Conservation (phyloP, 2,888 invertebrate species). For the Athalia circularis region DNA sequence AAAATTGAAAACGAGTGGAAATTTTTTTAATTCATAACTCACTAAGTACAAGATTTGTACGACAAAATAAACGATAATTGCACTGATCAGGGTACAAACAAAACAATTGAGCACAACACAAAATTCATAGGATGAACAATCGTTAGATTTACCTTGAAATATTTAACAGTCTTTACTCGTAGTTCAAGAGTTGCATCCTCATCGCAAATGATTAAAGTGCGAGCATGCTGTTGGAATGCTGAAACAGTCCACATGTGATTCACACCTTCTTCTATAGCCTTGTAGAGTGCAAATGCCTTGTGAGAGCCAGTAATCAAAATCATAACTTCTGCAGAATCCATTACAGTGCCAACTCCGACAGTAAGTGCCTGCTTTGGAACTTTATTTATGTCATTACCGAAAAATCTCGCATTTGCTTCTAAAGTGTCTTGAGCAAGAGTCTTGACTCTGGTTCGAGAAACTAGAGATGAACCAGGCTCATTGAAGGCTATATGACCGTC, state of each 20-base stretch:
- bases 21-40: neutral
- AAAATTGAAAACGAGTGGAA: neutral
- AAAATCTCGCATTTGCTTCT: constrained; percentile 97
- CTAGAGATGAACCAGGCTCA: constrained; percentile 97
- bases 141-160: constrained; percentile 87
- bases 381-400: constrained; percentile 93
- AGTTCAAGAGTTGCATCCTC: constrained; percentile 98
- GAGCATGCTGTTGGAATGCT: constrained; percentile 97
- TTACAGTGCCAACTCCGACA: constrained; percentile 98
- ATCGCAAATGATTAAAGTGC: constrained; percentile 95
- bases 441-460: constrained; percentile 96
- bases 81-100: neutral
- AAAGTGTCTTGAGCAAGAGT: constrained; percentile 97
- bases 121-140: neutral
- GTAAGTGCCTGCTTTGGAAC: constrained; percentile 97
- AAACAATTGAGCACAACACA: neutral
- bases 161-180: constrained; percentile 98
- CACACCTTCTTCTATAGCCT: constrained; percentile 98
- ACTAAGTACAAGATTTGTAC: neutral
- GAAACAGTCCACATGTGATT: constrained; percentile 99
- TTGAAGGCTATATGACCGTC: constrained; percentile 99
- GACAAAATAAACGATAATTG: neutral
- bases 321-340: constrained; percentile 99
- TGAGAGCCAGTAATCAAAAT: constrained; percentile 97
- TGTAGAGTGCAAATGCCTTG: constrained; percentile 96